A percentile compares a stretch with the other conserved stretches of the same genome.
These are phyloP conservation scores for Leptosomus discolor DNA, from an alignment of 2,113 vertebrate genomes.

Conservation along the genomic window DNA sequence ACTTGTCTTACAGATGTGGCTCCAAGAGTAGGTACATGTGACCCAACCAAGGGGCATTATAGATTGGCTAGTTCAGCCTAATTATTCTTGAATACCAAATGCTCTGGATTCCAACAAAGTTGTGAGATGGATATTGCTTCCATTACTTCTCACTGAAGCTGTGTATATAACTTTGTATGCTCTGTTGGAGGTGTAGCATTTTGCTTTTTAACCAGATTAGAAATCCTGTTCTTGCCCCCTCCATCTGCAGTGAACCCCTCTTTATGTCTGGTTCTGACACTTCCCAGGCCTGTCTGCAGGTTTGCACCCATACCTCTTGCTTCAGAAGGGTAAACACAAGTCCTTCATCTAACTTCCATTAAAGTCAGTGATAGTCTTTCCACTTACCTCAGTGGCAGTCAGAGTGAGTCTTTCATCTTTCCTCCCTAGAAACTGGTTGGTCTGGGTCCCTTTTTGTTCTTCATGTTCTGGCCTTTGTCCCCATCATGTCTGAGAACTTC, in stretches of 20 bases:
- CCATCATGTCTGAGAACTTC: not conserved
- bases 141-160: not conserved
- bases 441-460: not conserved
- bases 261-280: not conserved
- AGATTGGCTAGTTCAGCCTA: not conserved
- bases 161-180: not conserved
- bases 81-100: not conserved
- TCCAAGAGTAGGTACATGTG: not conserved
- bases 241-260: not conserved
- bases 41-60: not conserved
- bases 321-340: not conserved
- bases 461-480: not conserved
- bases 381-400: not conserved
- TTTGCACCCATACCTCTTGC: not conserved
- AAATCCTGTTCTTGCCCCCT: not conserved
- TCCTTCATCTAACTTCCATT: not conserved
- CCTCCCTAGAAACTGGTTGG: not conserved
- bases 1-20: fast-evolving
- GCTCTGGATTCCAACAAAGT: not conserved
- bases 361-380: not conserved
- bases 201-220: not conserved
- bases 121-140: not conserved
- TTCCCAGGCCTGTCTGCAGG: not conserved
- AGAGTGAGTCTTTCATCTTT: not conserved
- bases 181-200: fast-evolving